Evolutionary conservation across 1,140 invertebrate species (phyloP), one percentile per base, ranked within the genome.

Genomic region (Psix sp.): DNA sequence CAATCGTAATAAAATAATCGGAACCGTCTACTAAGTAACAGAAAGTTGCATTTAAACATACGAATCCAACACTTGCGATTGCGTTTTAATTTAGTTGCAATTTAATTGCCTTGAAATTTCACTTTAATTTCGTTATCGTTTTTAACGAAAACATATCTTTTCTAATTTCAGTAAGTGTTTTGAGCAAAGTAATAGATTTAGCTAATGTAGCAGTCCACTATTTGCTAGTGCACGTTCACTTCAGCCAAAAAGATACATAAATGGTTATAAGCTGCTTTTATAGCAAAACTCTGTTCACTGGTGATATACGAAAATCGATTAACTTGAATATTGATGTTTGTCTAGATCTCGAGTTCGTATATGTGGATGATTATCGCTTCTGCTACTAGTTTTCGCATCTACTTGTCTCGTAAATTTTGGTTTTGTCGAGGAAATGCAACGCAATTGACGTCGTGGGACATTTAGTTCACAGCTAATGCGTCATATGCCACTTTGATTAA

Each of bases 321-420:
- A 62, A 46, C 40, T 54, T 31, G 17, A 60, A 46, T 62, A 73
- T 73, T 63, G 71, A 74, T 74, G 71, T 74, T 74, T 74, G 63
- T 63, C 63, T 74, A 51, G 51, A 51, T 56, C 36, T 57, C 57
- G 31, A 40, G 9, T 29, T 20, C 33, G 49, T 56, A 48, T 63
- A 60, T 59, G 71, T 15, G 43, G 63, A 67, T 74, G 67, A 74
- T 74, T 74, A 74, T 63, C 56, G 70, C 17, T 11, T 57, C 38
- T 24, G 46, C 33, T 38, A 36, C 46, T 36, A 14, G 43, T 63
- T 63, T 74, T 46, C 63, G 40, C 56, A 63, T 67, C 45, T 38
- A 20, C 18, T 14, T 68, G 57, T 65, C 63, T 74, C 71, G 51
- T 74, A 74, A 74, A 74, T 74, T 74, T 24, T 38, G 67, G 35